These are phyloP conservation scores for Scomberomorus guttatus DNA, from an alignment of 2,797 vertebrate species.

Conservation along the genomic window DNA sequence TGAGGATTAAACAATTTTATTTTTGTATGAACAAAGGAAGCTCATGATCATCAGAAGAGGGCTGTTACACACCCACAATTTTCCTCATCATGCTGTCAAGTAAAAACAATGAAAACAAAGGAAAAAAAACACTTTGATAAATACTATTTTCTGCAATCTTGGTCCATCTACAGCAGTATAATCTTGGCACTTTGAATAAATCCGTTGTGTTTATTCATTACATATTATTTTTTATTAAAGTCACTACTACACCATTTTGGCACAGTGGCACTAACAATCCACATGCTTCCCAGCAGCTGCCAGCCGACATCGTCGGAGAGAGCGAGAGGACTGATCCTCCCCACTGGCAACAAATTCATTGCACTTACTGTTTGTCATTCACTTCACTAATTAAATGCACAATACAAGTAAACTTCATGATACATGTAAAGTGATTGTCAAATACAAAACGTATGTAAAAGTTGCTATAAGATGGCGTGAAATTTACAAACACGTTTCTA, in stretches of 20 bases:
- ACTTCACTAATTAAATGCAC: constrained; percentile 58
- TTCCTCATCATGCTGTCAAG: constrained; percentile 59
- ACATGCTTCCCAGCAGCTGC: constrained; percentile 70
- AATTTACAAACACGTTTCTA: constrained; percentile 64
- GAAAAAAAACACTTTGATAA: constrained; percentile 49
- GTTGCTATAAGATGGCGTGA: constrained; percentile 73
- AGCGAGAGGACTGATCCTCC: constrained; percentile 21
- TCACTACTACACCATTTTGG: constrained; percentile 65
- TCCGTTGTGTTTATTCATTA: constrained; percentile 48
- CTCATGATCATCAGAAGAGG: constrained; percentile 63
- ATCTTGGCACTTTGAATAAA: constrained; percentile 59
- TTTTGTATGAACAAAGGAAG: constrained; percentile 69
- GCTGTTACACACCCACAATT: constrained; percentile 44
- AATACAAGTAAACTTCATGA: constrained; percentile 50
- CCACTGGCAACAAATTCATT: constrained; percentile 37
- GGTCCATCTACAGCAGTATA: constrained; percentile 40
- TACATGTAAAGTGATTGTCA: constrained; percentile 68
- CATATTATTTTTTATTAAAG: constrained; percentile 43
- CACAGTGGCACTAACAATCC: constrained; percentile 62
- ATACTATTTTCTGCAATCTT: constrained; percentile 50
- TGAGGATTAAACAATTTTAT: constrained; percentile 68
- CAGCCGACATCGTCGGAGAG: constrained; percentile 41
- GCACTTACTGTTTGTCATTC: constrained; percentile 53
- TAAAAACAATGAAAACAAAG: constrained; percentile 60
- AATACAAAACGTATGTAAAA: constrained; percentile 78